Evolutionary conservation across 37 sponge, comb jelly and placozoan species (phyloP), one percentile per base, ranked within the genome.

Genomic region (Theonella swinhoei): DNA sequence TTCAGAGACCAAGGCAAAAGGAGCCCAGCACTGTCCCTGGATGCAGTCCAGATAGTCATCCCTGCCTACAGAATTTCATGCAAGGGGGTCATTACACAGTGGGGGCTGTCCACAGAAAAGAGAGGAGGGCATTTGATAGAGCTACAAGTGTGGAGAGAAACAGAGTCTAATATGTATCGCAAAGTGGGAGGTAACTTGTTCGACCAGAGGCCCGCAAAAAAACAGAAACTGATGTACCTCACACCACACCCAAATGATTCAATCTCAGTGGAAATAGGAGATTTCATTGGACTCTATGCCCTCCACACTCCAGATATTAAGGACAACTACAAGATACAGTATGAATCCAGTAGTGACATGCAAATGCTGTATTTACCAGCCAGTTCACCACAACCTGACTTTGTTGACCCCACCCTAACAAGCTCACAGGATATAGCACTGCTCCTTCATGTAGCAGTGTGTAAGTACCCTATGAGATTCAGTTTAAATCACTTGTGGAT

Each of bases 141-240:
- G 35, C 5, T 76, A 28, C 76, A 76, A 59, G 58, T 76, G 26
- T 76, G 76, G 76, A 76, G 76, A 26, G 76, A 60, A 1, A 11
- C 11, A 58, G 60, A 58, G 19, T 11, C 60, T 20, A 19, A 19
- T 19, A 33, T 35, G 7, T 76, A 29, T 31, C 24, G 24, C 20
- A 23, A 60, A 19, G 62, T 76, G 14, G 76, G 76, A 2, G 4
- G 35, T 30, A 76, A 76, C 30, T 24, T 59, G 24, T 59, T 76
- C 61, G 7, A 76, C 62, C 2, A 60, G 1, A 28, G 60, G 60
- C 76, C 76, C 17, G n/a, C 35, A 14, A 29, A 4, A 31, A 28
- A 22, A 9, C 25, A 28, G 1, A 59, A 3, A 24, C 19, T 76
- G 20, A 19, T 59, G 32, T 76, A 54, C 30, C 26, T 76, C 31